Evolutionary conservation across 2,888 invertebrate genomes (phyloP).

Genomic region (Eubasilissa splendida): DNA sequence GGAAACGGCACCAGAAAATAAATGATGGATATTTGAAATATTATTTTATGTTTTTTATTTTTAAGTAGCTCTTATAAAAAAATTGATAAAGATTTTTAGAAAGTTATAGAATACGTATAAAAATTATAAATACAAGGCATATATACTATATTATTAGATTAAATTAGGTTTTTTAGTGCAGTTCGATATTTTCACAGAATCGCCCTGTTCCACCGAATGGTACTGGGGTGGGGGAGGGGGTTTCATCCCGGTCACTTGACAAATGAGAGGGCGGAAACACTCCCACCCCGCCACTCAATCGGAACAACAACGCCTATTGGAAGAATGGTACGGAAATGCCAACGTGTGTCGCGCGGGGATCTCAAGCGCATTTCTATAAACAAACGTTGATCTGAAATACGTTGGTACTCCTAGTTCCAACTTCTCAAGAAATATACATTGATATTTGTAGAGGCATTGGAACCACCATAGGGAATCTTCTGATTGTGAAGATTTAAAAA

Average conservation of each 20-base stretch:
- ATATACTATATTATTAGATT: background rate
- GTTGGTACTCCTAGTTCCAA: background rate
- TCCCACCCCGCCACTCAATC: conserved; percentile 26
- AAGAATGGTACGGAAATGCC: conserved; percentile 18
- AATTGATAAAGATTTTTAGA: no score
- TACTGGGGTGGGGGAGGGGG: conserved; percentile 22
- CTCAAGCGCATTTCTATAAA: conserved; percentile 6
- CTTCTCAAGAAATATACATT: background rate
- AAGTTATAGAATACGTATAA: no score
- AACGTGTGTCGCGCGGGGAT: conserved; percentile 11
- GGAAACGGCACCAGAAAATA: no score
- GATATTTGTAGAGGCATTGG: no score
- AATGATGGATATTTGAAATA: no score
- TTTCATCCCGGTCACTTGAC: conserved; percentile 53
- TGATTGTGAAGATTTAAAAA: background rate
- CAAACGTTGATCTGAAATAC: background rate
- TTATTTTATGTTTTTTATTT: no score
- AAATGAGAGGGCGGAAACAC: conserved; percentile 45
- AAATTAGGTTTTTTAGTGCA: background rate
- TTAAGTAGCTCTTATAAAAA: no score
- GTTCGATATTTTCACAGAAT: conserved; percentile 15
- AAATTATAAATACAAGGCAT: background rate
- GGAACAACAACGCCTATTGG: conserved; percentile 39
- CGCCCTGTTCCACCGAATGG: conserved; percentile 16
- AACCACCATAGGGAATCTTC: no score